Evolutionary conservation across 2,888 invertebrate species (phyloP).

Genomic region (Rhaphigaster nebulosa): DNA sequence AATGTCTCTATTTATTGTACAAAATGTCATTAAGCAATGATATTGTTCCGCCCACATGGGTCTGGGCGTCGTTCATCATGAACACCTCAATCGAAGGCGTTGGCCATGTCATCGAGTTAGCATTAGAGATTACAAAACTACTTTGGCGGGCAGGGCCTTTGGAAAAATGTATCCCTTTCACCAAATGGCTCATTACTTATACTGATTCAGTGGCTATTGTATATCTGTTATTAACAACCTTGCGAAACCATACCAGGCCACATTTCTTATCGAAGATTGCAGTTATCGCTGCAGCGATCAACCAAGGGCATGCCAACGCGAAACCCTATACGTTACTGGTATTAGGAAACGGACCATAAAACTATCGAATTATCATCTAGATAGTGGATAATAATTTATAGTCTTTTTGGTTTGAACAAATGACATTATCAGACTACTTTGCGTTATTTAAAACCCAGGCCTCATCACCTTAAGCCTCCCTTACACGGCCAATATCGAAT

Average conservation of each 20-base stretch:
- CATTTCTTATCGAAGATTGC: not conserved
- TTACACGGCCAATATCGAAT: too few species aligned
- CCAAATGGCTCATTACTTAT: not conserved
- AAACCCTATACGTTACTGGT: not conserved
- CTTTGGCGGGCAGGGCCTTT: not conserved
- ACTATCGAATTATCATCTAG: not conserved
- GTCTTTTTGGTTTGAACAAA: not conserved
- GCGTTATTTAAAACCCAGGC: not conserved
- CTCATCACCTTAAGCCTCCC: too few species aligned
- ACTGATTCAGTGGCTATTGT: not conserved
- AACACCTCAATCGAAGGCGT: constrained; percentile 12
- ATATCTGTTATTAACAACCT: constrained; percentile 2
- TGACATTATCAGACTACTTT: not conserved
- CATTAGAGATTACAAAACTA: not conserved
- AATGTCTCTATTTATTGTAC: not conserved
- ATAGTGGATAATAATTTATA: not conserved
- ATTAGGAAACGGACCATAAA: not conserved
- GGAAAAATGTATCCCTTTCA: not conserved
- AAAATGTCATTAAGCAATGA: not conserved
- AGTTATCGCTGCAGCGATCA: not conserved
- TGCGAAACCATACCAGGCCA: not conserved
- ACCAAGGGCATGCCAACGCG: not conserved
- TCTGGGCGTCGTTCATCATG: not conserved
- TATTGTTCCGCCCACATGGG: not conserved
- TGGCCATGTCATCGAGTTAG: not conserved